phyloP scores from a whole-genome alignment of 2,888 invertebrate genomes.

The Drosophila buzzatii region DNA sequence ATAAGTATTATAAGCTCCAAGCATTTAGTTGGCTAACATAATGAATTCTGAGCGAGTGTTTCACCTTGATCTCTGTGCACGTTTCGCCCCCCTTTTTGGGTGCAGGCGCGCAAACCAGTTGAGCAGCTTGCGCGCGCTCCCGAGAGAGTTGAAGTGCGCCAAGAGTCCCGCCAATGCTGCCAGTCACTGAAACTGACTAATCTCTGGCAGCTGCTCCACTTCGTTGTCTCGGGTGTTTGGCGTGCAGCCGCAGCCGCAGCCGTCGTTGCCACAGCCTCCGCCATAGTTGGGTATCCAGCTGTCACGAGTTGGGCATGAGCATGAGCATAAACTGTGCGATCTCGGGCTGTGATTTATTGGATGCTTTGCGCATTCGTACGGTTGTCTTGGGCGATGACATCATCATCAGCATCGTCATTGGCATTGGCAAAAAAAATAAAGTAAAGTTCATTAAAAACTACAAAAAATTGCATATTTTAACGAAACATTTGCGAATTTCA shows the following conservation, averaged over 20 bases:
- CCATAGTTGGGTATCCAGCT: conserved; percentile 47
- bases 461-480: conserved; percentile 43
- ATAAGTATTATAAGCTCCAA: not conserved
- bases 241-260: conserved; percentile 39
- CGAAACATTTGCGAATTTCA: conserved; percentile 44
- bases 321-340: conserved; percentile 55
- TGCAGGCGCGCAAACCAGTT: conserved; percentile 61
- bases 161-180: conserved; percentile 30
- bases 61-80: conserved; percentile 71
- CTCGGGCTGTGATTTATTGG: conserved; percentile 67
- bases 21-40: not conserved
- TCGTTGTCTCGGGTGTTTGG: conserved; percentile 36
- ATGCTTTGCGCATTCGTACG: conserved; percentile 29
- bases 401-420: conserved; percentile 49
- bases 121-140: conserved; percentile 48
- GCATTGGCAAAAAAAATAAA: conserved; percentile 2
- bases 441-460: conserved; percentile 44
- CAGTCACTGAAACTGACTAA: conserved; percentile 70
- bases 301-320: conserved; percentile 40
- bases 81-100: conserved; percentile 1
- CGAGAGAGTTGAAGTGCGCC: conserved; percentile 58
- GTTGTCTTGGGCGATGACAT: conserved; percentile 66
- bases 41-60: conserved; percentile 22
- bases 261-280: conserved; percentile 13
- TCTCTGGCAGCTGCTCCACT: conserved; percentile 76